Conservation (phyloP, 1,140 invertebrate genomes). For the Phocides pigmalion region DNA sequence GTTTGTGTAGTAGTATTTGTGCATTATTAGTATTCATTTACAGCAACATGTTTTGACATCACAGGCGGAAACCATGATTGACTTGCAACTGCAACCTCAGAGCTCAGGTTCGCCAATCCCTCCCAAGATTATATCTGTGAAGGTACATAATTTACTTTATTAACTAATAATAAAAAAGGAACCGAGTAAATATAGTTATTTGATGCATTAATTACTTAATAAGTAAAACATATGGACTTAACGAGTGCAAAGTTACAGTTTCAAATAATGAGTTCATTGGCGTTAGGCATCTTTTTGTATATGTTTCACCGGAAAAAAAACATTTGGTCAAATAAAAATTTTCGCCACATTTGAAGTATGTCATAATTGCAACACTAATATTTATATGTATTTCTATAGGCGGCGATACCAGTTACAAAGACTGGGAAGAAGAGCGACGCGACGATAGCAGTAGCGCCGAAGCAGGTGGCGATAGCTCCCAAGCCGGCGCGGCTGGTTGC, state of each 20-base stretch:
- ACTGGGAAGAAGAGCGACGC: slow-evolving; percentile 45
- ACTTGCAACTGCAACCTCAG: slow-evolving; percentile 56
- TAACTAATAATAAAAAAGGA: too few species aligned
- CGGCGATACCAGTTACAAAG: slow-evolving; percentile 34
- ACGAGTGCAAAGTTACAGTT: too few species aligned
- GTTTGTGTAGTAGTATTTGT: too few species aligned
- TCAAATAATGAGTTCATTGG: too few species aligned
- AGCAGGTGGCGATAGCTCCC: slow-evolving; percentile 74
- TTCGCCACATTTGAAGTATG: too few species aligned
- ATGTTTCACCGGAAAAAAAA: too few species aligned
- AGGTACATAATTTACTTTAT: slow-evolving; percentile 47
- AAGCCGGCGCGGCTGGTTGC: slow-evolving; percentile 53
- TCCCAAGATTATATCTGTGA: slow-evolving; percentile 57
- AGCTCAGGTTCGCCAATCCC: slow-evolving; percentile 40
- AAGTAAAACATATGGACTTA: too few species aligned
- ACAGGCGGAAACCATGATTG: slow-evolving; percentile 60
- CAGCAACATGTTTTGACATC: slow-evolving; percentile 54
- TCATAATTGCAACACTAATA: too few species aligned
- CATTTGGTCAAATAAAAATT: too few species aligned
- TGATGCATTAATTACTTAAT: too few species aligned
- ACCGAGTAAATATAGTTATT: too few species aligned
- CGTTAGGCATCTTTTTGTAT: too few species aligned
- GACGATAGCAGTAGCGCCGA: slow-evolving; percentile 42
- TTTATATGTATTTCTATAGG: slow-evolving; percentile 39
- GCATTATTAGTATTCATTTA: slow-evolving; percentile 28